Percentiles rank a stretch among this genome's conserved stretches.
Conservation (phyloP, 2,888 invertebrate species). For the Cheilosia urbana region DNA sequence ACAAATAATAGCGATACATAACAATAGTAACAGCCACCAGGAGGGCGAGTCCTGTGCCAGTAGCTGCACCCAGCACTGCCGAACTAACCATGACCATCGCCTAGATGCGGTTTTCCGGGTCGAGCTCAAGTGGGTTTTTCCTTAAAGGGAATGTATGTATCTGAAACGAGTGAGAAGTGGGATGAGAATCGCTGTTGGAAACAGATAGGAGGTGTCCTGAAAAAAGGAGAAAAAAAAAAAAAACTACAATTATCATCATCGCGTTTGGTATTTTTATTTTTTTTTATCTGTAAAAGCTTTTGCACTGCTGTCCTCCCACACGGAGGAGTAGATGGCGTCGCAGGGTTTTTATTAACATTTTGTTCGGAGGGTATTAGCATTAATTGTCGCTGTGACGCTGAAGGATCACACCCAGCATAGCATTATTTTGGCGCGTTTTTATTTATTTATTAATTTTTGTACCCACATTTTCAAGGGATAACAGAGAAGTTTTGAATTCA, state of each 20-base stretch:
- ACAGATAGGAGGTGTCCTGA: not conserved
- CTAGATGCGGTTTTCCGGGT: slow-evolving; percentile 2
- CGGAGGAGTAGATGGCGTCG: not conserved
- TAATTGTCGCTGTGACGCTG: slow-evolving; percentile 23
- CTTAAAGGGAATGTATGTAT: not conserved
- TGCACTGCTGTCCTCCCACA: not conserved
- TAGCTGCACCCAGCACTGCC: slow-evolving; percentile 88
- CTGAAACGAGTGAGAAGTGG: slow-evolving; percentile 41
- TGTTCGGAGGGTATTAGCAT: slow-evolving; percentile 51
- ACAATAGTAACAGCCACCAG: slow-evolving; percentile 88
- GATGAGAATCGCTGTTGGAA: not conserved
- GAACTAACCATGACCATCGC: slow-evolving; percentile 86
- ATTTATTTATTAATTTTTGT: not conserved
- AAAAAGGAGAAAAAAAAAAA: not conserved
- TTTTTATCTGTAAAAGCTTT: not conserved
- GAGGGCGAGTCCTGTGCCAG: slow-evolving; percentile 87
- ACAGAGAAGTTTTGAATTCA: not conserved
- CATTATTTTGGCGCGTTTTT: slow-evolving; percentile 18
- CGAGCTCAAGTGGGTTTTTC: not conserved
- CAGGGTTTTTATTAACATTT: slow-evolving; percentile 29
- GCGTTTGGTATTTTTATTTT: not conserved
- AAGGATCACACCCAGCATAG: not conserved
- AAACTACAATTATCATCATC: not conserved
- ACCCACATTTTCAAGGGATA: not conserved
- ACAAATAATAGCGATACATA: slow-evolving; percentile 87